Percentiles rank a stretch among this genome's conserved stretches.
Conservation (phyloP, 2,113 vertebrate genomes). For the Alethe castanea region DNA sequence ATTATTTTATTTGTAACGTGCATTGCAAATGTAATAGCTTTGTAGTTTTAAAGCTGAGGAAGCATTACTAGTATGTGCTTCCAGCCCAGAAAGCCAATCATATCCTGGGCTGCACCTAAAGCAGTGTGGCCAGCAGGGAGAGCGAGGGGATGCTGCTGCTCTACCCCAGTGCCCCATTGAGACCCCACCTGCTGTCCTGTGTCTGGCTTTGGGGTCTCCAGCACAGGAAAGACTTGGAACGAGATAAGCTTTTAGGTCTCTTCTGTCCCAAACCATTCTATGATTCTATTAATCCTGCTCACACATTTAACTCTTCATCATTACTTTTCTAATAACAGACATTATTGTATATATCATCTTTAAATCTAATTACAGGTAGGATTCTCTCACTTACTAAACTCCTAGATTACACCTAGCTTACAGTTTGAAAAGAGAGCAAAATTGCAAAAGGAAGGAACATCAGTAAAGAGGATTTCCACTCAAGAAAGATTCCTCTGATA, state of each 20-base stretch:
- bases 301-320: neutral
- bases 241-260: neutral
- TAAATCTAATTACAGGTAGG: neutral
- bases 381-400: neutral
- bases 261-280: neutral
- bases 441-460: neutral
- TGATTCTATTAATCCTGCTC: neutral
- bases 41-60: slow-evolving; percentile 24
- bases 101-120: neutral
- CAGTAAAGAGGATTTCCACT: neutral
- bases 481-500: neutral
- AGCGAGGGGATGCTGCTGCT: neutral
- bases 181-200: neutral
- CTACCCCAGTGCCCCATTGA: neutral
- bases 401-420: neutral
- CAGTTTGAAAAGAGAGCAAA: neutral
- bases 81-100: neutral
- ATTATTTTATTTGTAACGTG: slow-evolving; percentile 25
- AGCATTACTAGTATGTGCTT: neutral
- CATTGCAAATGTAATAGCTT: slow-evolving; percentile 3
- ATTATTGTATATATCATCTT: neutral
- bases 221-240: neutral
- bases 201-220: neutral
- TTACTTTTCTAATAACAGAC: neutral
- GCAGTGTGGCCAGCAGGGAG: neutral